phyloP scores from a whole-genome alignment of 2,797 vertebrate genomes.

The Taenioides sp. region DNA sequence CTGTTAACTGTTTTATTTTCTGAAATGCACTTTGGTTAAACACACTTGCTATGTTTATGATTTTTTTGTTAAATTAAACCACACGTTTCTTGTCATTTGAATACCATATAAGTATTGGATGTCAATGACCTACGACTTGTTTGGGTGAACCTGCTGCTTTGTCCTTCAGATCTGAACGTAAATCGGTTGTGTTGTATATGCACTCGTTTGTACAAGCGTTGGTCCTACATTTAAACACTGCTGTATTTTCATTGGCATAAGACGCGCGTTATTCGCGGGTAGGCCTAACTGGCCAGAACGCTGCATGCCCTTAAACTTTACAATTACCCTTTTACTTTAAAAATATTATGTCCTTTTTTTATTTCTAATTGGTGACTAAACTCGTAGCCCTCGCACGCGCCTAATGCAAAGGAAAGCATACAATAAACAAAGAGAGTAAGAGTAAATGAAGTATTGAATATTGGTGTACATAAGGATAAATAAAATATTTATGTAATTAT shows the following conservation, averaged over 20 bases:
- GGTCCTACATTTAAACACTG: slow-evolving; percentile 72
- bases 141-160: slow-evolving; percentile 76
- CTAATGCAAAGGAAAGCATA: slow-evolving; percentile 79
- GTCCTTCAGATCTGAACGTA: slow-evolving; percentile 59
- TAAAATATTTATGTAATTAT: slow-evolving; percentile 99
- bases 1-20: slow-evolving; percentile 68
- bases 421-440: slow-evolving; percentile 38
- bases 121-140: slow-evolving; percentile 71
- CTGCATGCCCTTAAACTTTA: slow-evolving; percentile 65
- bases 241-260: slow-evolving; percentile 61
- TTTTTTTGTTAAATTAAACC: slow-evolving; percentile 73
- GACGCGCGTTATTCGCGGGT: background rate
- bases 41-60: slow-evolving; percentile 66
- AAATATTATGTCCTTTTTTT: slow-evolving; percentile 9
- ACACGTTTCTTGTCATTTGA: slow-evolving; percentile 71
- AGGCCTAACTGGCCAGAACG: slow-evolving; percentile 45
- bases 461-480: slow-evolving; percentile 96
- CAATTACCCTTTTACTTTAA: slow-evolving; percentile 41
- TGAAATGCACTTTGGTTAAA: slow-evolving; percentile 86
- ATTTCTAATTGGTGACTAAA: slow-evolving; percentile 10
- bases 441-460: slow-evolving; percentile 82
- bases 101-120: slow-evolving; percentile 86
- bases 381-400: slow-evolving; percentile 50
- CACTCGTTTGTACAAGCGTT: slow-evolving; percentile 69
- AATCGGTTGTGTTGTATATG: slow-evolving; percentile 63